phyloP scores from a whole-genome alignment of 2,888 invertebrate species.

The Oconnorella tubifera region DNA sequence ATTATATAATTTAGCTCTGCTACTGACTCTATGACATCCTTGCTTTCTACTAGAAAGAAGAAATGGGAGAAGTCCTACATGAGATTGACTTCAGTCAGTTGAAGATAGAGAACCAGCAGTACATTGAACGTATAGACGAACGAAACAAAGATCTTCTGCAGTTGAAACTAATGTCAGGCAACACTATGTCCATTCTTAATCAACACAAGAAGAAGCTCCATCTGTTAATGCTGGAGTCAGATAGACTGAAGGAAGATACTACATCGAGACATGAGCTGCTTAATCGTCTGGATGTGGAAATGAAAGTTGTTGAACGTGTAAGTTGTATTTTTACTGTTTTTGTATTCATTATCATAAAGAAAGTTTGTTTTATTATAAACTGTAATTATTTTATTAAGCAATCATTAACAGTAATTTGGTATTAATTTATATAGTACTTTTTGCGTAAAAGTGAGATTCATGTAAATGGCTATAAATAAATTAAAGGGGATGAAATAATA shows the following conservation, averaged over 20 bases:
- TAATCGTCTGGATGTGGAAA: conserved; percentile 50
- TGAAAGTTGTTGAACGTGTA: conserved; percentile 50
- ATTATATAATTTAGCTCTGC: no score
- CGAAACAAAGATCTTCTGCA: conserved; percentile 54
- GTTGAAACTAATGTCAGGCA: conserved; percentile 54
- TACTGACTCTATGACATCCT: no score
- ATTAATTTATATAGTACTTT: no score
- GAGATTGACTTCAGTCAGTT: conserved; percentile 57
- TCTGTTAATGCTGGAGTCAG: conserved; percentile 51
- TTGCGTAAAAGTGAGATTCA: no score
- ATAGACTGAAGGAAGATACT: conserved; percentile 51
- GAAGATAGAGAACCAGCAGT: conserved; percentile 57
- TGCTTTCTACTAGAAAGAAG: no score
- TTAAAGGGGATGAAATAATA: no score
- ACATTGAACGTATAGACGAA: conserved; percentile 56
- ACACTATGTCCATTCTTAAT: conserved; percentile 53
- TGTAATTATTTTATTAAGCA: not conserved
- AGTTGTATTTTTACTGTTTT: conserved; percentile 4
- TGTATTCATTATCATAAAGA: not conserved
- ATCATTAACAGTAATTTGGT: not conserved
- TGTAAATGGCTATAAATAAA: no score
- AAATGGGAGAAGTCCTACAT: conserved; percentile 57
- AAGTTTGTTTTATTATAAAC: not conserved
- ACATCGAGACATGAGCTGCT: conserved; percentile 48
- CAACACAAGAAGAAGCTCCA: conserved; percentile 55